Percentiles rank a stretch among this genome's conserved stretches.
These are phyloP conservation scores for Hecatera dysodea DNA, from an alignment of 2,888 invertebrate species.

Conservation along the genomic window DNA sequence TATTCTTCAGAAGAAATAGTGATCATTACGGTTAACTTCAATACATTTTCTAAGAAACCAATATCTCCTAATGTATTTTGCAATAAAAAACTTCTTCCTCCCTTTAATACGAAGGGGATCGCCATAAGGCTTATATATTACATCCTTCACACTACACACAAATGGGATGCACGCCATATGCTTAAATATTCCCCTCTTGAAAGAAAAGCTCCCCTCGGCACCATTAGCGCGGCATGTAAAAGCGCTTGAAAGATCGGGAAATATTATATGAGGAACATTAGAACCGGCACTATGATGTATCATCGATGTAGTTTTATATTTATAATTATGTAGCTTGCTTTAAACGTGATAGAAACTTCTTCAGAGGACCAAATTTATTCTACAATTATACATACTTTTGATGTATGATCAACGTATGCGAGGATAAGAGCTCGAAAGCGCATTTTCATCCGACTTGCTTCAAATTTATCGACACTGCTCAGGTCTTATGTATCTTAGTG, in stretches of 20 bases:
- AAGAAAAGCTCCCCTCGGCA: constrained; percentile 41
- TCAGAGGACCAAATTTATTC: too few species aligned
- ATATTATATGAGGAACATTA: constrained; percentile 34
- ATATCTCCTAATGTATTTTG: constrained; percentile 32
- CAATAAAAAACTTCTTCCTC: constrained; percentile 33
- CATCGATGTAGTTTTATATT: background rate
- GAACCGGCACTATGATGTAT: constrained; percentile 1
- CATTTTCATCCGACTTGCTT: too few species aligned
- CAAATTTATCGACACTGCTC: too few species aligned
- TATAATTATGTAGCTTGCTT: background rate
- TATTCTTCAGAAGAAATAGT: too few species aligned
- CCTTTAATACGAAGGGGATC: constrained; percentile 31
- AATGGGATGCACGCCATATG: constrained; percentile 47
- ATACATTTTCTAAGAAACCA: constrained; percentile 5
- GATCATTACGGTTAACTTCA: too few species aligned
- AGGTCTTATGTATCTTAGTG: too few species aligned
- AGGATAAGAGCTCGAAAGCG: too few species aligned
- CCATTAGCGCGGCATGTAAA: constrained; percentile 46
- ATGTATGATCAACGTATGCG: too few species aligned
- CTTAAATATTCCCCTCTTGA: constrained; percentile 41
- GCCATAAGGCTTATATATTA: constrained; percentile 32
- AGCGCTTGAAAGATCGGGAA: constrained; percentile 40
- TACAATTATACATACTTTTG: too few species aligned
- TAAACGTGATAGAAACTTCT: too few species aligned
- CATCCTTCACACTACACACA: constrained; percentile 24